These are phyloP conservation scores for Sebastes oblongus DNA, from an alignment of 2,797 vertebrate species.

Conservation along the genomic window DNA sequence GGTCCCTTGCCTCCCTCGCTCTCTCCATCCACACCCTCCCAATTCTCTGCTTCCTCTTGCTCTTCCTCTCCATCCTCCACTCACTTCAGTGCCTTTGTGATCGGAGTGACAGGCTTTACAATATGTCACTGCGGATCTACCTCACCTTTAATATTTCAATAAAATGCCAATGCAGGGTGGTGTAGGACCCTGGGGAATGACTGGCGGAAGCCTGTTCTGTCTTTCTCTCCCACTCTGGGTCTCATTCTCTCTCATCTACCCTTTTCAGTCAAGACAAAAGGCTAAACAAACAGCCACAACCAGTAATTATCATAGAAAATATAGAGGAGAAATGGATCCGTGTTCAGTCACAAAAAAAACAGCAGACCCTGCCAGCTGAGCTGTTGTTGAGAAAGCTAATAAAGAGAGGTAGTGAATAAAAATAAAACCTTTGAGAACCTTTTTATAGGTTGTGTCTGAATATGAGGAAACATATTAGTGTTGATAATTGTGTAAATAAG, in stretches of 20 bases:
- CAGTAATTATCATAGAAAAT: conserved; percentile 53
- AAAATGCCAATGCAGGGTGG: conserved; percentile 81
- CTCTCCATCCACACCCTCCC: conserved; percentile 32
- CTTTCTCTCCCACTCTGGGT: conserved; percentile 14
- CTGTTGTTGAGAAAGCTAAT: conserved; percentile 2
- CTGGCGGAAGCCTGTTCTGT: conserved; percentile 30
- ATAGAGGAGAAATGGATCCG: conserved; percentile 1
- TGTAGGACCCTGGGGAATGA: conserved; percentile 70
- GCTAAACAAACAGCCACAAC: conserved; percentile 52
- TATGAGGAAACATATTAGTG: background rate
- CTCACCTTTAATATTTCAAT: conserved; percentile 89
- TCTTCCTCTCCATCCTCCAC: conserved; percentile 73
- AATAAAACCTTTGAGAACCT: background rate
- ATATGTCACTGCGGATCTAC: conserved; percentile 79
- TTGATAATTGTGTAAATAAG: background rate
- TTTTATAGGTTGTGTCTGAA: background rate
- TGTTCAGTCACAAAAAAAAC: conserved; percentile 21
- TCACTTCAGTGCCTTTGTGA: conserved; percentile 81
- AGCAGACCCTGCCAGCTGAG: background rate
- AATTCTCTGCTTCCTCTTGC: conserved; percentile 50
- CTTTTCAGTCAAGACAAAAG: conserved; percentile 58
- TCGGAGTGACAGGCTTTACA: conserved; percentile 83
- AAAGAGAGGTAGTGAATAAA: background rate
- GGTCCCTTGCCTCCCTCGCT: conserved; percentile 58
- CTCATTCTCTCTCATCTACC: conserved; percentile 45